Conservation (phyloP, 2,797 vertebrate genomes). For the Microctenopoma steveboyesi region DNA sequence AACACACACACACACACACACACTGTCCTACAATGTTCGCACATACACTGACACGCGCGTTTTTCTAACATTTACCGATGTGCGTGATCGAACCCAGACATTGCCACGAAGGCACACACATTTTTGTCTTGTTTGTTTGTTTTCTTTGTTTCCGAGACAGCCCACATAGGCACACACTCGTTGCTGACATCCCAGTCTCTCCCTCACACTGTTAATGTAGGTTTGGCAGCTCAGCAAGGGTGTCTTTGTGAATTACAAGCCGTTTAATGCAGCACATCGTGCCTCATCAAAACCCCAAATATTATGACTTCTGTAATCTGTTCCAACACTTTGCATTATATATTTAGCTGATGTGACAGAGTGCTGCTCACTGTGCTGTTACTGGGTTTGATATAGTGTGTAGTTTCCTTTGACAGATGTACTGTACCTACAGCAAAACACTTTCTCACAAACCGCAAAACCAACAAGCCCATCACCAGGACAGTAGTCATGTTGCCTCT, state of each 20-base stretch:
- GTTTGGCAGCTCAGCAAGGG: constrained; percentile 55
- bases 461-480: constrained; percentile 54
- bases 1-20: constrained; percentile 11
- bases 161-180: constrained; percentile 32
- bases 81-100: constrained; percentile 59
- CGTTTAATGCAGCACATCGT: constrained; percentile 45
- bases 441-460: constrained; percentile 33
- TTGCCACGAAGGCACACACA: constrained; percentile 43
- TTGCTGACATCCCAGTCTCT: constrained; percentile 43
- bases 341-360: constrained; percentile 57
- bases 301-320: constrained; percentile 53
- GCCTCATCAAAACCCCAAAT: constrained; percentile 53
- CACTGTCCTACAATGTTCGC: constrained; percentile 21
- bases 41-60: constrained; percentile 22
- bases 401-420: constrained; percentile 50
- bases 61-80: constrained; percentile 52
- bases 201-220: constrained; percentile 36
- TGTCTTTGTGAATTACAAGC: constrained; percentile 62
- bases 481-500: constrained; percentile 60
- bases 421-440: constrained; percentile 56
- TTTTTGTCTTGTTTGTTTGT: constrained; percentile 36
- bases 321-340: constrained; percentile 46
- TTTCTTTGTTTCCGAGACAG: constrained; percentile 59
- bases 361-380: constrained; percentile 26
- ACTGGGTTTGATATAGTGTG: constrained; percentile 44